Base-by-base conservation (phyloP, 2,797 vertebrate species). In the Morus bassanus region DNA sequence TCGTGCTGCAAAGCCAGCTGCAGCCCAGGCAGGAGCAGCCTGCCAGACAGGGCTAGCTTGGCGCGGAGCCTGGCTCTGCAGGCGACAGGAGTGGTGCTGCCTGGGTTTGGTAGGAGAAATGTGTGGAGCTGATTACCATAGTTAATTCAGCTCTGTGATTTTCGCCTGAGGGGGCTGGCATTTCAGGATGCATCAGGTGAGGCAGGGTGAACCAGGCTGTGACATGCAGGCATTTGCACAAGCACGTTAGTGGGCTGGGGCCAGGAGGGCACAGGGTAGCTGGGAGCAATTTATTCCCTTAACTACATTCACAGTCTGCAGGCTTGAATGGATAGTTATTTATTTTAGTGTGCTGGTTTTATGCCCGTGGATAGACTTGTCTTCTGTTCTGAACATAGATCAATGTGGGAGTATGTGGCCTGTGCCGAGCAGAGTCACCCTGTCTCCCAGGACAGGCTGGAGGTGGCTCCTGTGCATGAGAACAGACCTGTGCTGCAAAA, bases 151-250 rank as follows among this genome's bases (percentile, higher is more conserved):
- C 79, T 60, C 89, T 10, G 31, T 6, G 76, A 63, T 10, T 70
- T 65, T 74, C 2, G 19, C 85, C 74, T 37, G 83, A 53, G 74
- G 83, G 78, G 74, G 23, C 4, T 85, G 88, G 60, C 85, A 64
- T 96, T 96, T 89, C 1, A 35, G 76, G 93, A 82, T 82, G 59
- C 83, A 30, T 18, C 89, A 91, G 92, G 94, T 93, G 90, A 95
- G 78, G 11, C 48, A 7, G 9, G 53, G 61, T n/a, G 93, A 93
- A 37, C 9, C 43, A 23, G 63, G 76, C 30, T 25, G 39, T 46
- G 82, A 95, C 89, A 86, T 53, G 70, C 69, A 10, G 72, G 88
- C 73, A 6, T 37, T 56, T 2, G 2, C 68, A 81, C 81, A 41
- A 73, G 79, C 50, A 16, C 4, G 30, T 56, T 1, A 5, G 57